phyloP scores from a whole-genome alignment of 1,140 invertebrate species.

The Pollicipes pollicipes region DNA sequence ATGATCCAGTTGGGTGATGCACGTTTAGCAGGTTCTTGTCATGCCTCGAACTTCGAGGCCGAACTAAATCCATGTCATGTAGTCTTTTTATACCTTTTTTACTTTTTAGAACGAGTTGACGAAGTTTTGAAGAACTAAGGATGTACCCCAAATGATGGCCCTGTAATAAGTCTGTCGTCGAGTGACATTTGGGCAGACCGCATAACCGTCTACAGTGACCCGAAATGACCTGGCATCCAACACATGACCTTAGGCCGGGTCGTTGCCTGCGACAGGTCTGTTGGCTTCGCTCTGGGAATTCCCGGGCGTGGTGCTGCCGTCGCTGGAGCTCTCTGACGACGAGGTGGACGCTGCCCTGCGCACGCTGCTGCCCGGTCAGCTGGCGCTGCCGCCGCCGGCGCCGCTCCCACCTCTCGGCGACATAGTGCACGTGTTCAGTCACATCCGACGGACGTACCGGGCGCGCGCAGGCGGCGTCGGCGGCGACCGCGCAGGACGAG shows the following conservation, averaged over 20 bases:
- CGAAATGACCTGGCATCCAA: no score
- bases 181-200: no score
- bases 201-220: no score
- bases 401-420: constrained; percentile 13
- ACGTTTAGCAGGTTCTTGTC: no score
- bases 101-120: not conserved
- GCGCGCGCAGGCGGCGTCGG: constrained; percentile 11
- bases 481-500: not conserved
- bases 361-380: constrained; percentile 7
- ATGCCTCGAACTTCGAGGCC: no score
- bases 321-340: not conserved
- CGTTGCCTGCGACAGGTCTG: constrained; percentile 14
- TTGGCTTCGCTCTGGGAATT: constrained; percentile 22
- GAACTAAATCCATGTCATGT: no score
- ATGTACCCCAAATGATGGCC: not conserved
- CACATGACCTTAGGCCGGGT: no score
- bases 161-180: no score
- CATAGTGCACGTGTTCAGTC: constrained; percentile 19
- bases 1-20: no score
- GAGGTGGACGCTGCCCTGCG: not conserved
- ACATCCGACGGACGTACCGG: constrained; percentile 19
- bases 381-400: not conserved
- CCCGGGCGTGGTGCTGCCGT: constrained; percentile 10
- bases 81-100: no score
- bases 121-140: not conserved